Evolutionary conservation across 1,140 invertebrate species (phyloP).

Genomic region (Aphelenchoides besseyi): DNA sequence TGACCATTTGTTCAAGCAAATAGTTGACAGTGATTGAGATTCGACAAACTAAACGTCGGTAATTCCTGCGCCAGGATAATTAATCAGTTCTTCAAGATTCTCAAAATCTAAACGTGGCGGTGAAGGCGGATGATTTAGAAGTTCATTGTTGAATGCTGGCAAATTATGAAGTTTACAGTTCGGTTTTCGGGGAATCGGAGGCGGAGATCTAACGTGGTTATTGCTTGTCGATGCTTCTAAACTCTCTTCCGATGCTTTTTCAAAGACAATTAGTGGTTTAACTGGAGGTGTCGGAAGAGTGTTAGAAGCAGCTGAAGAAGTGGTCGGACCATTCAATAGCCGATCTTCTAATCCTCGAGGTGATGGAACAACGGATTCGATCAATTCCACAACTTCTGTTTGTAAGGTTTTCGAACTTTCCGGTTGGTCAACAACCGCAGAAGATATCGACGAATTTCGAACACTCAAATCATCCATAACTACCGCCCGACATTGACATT

Average conservation of each 20-base stretch:
- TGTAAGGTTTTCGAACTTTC: neutral
- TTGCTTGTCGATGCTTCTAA: neutral
- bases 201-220: neutral
- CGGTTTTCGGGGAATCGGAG: conserved; percentile 3
- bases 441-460: conserved; percentile 16
- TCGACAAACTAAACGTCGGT: conserved; percentile 13
- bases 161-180: conserved; percentile 13
- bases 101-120: neutral
- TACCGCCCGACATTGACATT: conserved; percentile 36
- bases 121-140: neutral
- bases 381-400: neutral
- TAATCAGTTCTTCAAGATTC: conserved; percentile 3
- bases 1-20: neutral
- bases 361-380: neutral
- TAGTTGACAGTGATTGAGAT: neutral
- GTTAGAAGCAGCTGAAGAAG: neutral
- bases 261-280: neutral
- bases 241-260: neutral
- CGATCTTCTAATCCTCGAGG: neutral
- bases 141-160: neutral
- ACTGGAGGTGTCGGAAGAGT: neutral
- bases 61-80: conserved; percentile 9
- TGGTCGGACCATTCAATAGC: neutral
- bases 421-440: neutral
- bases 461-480: conserved; percentile 31